Conservation (phyloP, 2,888 invertebrate genomes). For the Oegoconia quadripuncta region DNA sequence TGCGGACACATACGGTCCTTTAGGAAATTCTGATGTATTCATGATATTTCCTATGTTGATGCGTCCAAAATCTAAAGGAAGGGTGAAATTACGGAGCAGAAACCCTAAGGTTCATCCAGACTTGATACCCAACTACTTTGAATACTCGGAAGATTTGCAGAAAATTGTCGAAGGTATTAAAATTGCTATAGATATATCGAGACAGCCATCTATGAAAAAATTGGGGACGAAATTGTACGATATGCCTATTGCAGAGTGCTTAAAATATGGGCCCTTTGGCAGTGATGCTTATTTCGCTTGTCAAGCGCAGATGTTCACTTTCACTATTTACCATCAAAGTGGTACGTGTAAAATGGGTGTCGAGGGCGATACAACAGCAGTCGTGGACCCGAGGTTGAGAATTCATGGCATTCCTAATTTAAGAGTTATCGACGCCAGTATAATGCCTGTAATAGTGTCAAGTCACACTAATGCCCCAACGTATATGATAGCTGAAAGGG, state of each 20-base stretch:
- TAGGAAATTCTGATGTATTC: conserved; percentile 60
- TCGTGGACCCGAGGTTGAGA: conserved; percentile 81
- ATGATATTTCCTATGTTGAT: conserved; percentile 85
- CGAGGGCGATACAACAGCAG: conserved; percentile 74
- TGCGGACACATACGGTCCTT: conserved; percentile 52
- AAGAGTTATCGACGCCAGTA: conserved; percentile 87
- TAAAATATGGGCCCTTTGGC: conserved; percentile 72
- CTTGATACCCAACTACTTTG: conserved; percentile 90
- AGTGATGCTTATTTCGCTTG: conserved; percentile 86
- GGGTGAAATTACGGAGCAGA: conserved; percentile 82
- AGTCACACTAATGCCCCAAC: conserved; percentile 88
- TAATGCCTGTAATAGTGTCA: conserved; percentile 88
- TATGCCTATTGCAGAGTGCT: conserved; percentile 80
- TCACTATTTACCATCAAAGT: conserved; percentile 85
- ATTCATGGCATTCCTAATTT: conserved; percentile 83
- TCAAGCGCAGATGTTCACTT: conserved; percentile 81
- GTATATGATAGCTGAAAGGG: conserved; percentile 91
- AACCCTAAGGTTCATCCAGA: conserved; percentile 86
- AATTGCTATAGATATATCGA: conserved; percentile 76
- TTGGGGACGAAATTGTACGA: conserved; percentile 80
- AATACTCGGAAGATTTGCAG: conserved; percentile 79
- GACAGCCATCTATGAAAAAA: conserved; percentile 78
- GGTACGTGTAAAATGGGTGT: conserved; percentile 84
- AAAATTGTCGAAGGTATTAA: conserved; percentile 83
- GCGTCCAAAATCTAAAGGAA: conserved; percentile 85